Conservation (phyloP, 2,888 invertebrate genomes). For the Julus scanicus region DNA sequence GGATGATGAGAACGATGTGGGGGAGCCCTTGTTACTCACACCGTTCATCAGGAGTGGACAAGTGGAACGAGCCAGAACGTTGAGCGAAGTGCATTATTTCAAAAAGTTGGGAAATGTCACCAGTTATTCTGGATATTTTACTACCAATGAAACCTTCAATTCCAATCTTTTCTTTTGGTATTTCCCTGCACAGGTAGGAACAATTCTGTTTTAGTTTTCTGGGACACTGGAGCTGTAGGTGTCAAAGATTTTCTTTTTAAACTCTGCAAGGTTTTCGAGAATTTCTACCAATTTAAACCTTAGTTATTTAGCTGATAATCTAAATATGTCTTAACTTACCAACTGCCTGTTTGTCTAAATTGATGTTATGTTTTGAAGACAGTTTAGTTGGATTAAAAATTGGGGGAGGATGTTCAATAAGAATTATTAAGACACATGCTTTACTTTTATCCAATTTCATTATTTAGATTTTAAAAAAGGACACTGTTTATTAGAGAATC, state of each 20-base stretch:
- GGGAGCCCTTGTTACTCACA: constrained; percentile 79
- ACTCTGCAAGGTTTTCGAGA: no score
- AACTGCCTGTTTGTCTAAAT: background rate
- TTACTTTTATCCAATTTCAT: no score
- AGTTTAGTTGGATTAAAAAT: no score
- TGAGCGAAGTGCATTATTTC: constrained; percentile 63
- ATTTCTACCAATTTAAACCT: no score
- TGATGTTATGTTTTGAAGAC: background rate
- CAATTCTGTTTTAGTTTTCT: background rate
- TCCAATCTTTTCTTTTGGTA: constrained; percentile 94
- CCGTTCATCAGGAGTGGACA: constrained; percentile 78
- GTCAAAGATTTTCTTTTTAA: no score
- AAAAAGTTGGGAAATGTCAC: constrained; percentile 67
- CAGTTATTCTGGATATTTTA: constrained; percentile 84
- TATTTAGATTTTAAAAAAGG: no score
- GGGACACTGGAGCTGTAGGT: no score
- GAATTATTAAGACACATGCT: no score
- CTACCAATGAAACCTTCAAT: constrained; percentile 79
- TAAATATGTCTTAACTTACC: no score
- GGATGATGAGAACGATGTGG: constrained; percentile 63
- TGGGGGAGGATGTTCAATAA: no score
- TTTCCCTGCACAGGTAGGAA: constrained; percentile 78
- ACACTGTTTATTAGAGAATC: no score
- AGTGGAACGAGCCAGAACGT: constrained; percentile 66
- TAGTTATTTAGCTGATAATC: no score